Evolutionary conservation across 2,797 vertebrate species (phyloP).

Genomic region (Trachops cirrhosus): DNA sequence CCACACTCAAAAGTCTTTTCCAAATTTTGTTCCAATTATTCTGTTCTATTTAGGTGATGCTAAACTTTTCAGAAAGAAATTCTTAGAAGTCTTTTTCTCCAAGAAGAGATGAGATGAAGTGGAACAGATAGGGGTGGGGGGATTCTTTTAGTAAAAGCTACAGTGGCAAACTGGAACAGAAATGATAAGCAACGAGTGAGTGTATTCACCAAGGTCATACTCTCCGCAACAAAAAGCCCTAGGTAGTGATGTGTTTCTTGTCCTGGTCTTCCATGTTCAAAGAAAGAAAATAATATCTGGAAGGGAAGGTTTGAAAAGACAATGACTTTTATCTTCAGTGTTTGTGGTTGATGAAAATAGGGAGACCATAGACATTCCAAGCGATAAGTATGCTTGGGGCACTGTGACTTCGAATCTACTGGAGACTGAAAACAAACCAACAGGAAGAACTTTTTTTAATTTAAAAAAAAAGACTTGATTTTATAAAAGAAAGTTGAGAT

Average conservation of each 20-base stretch:
- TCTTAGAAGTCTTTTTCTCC: not conserved
- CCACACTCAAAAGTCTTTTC: not conserved
- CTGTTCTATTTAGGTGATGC: conserved; percentile 1
- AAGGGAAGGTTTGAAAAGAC: conserved; percentile 27
- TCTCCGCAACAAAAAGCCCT: not conserved
- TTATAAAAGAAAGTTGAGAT: conserved; percentile 30
- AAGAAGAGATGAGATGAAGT: not conserved
- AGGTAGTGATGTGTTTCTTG: not conserved
- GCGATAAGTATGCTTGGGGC: not conserved
- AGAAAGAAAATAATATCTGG: not conserved
- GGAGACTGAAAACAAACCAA: not conserved
- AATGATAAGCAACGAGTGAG: not conserved
- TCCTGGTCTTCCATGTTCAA: not conserved
- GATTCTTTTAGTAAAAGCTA: not conserved
- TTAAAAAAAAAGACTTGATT: not conserved
- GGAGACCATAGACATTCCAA: not conserved
- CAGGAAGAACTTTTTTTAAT: not conserved
- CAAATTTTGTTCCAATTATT: not conserved
- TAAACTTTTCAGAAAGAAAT: not conserved
- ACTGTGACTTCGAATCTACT: not conserved
- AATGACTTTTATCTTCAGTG: not conserved
- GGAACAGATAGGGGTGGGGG: not conserved
- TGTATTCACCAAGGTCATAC: not conserved
- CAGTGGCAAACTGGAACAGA: not conserved
- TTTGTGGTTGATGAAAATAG: not conserved